phyloP scores from a whole-genome alignment of 2,797 vertebrate species.

The Rhinophrynus dorsalis region DNA sequence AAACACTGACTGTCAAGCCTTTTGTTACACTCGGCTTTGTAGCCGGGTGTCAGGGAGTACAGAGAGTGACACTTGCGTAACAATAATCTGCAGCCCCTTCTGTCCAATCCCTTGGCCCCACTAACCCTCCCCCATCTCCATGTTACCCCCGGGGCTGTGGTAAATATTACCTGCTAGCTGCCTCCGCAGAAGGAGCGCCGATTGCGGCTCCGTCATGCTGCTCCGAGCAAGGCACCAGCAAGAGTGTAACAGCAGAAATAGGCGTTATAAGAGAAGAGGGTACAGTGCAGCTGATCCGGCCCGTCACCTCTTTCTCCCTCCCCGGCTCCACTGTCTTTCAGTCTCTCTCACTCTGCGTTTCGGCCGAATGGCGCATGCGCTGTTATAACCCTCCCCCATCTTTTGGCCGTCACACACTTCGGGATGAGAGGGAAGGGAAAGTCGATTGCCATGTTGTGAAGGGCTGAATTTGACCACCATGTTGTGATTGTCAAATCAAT shows the following conservation, averaged over 20 bases:
- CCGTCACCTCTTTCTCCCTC: conserved; percentile 22
- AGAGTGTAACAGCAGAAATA: background rate
- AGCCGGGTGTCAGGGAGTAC: background rate
- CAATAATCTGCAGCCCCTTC: background rate
- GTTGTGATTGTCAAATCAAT: too few relatives aligned
- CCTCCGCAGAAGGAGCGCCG: conserved; percentile 91
- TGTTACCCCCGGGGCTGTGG: conserved; percentile 18
- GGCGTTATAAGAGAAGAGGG: background rate
- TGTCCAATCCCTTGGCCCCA: background rate
- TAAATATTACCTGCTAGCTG: conserved; percentile 89
- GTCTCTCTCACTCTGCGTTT: conserved; percentile 32
- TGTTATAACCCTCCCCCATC: background rate
- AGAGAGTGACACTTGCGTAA: background rate
- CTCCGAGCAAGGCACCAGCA: background rate
- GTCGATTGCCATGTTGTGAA: conserved; percentile 13
- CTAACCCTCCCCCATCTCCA: conserved; percentile 13
- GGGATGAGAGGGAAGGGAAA: background rate
- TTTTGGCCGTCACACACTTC: conserved; percentile 8
- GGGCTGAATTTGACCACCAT: too few relatives aligned
- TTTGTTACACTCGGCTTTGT: background rate
- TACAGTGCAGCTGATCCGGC: conserved; percentile 15
- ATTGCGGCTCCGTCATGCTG: conserved; percentile 94
- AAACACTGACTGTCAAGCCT: background rate
- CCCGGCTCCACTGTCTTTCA: conserved; percentile 29
- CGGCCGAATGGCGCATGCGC: conserved; percentile 8